Evolutionary conservation across 2,797 vertebrate genomes (phyloP), one percentile per base, ranked within the genome.

Genomic region (Smutsia gigantea): DNA sequence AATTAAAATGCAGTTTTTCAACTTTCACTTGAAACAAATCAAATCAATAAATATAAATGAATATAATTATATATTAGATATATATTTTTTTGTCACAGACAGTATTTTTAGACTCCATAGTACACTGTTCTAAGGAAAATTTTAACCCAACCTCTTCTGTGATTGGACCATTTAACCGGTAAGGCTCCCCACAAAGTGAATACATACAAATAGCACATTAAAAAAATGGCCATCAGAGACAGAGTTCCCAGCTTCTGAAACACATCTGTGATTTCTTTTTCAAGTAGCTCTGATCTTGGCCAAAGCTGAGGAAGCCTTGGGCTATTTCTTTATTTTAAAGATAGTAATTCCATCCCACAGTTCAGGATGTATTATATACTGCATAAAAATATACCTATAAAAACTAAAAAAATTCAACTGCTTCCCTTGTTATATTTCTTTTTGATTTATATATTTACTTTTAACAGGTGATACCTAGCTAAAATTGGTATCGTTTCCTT

Each of bases 11-110:
- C 1, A 55, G 3, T 68, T 91, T 61, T 87, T 29, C 18, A 94
- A 97, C 59, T 51, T 31, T 94, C 37, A 84, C 25, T 74, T 74
- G 17, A 94, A 94, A 39, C 2, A 93, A 91, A 42, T 92, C 86
- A 92, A 72, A 86, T 92, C 49, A 82, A 8, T 74, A 90, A 90
- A 37, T 93, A 23, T 19, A 90, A 92, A 72, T 75, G 25, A 84
- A 74, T 15, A 63, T 14, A 63, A 81, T 46, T 49, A 83, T 64
- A 69, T 61, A 72, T 39, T n/a, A 90, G 77, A 11, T 82, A 64
- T n/a, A 49, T 78, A 63, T 81, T 90, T 90, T 63, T 69, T n/a
- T n/a, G 23, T 87, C 31, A 71, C 14, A 74, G 25, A 81, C 7
- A 51, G 19, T 57, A 59, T 69, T 57, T 66, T 84, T 64, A 88